Percentiles rank a stretch among this genome's conserved stretches.
These are phyloP conservation scores for Eclectus roratus DNA, from an alignment of 2,113 vertebrate species.

Conservation along the genomic window DNA sequence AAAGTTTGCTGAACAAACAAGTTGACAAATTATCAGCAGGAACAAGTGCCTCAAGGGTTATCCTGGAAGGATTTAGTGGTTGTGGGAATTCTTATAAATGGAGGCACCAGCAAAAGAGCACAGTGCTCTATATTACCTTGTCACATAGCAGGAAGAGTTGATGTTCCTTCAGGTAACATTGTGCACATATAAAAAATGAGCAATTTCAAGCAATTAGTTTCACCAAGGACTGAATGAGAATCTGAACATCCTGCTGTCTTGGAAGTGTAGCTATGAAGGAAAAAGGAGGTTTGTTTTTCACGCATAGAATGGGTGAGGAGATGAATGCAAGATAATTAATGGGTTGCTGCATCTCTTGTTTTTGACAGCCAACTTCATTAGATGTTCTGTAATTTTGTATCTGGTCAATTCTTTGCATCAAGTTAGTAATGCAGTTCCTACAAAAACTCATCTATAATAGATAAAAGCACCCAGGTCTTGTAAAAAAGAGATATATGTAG, in stretches of 20 bases:
- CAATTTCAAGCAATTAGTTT: conserved; percentile 12
- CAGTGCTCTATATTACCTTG: background rate
- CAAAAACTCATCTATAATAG: background rate
- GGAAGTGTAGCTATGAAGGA: background rate
- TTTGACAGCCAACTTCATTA: background rate
- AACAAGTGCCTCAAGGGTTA: background rate
- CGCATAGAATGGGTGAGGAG: background rate
- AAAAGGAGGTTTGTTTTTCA: background rate
- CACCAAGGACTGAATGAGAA: background rate
- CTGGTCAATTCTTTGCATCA: background rate
- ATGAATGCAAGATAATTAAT: background rate
- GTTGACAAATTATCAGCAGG: background rate
- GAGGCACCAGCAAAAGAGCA: background rate
- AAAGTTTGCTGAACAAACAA: background rate
- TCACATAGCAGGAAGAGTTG: background rate
- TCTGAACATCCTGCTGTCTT: background rate
- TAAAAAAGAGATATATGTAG: background rate
- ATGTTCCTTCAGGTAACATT: conserved; percentile 20
- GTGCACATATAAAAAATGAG: conserved; percentile 9
- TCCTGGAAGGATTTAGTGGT: background rate
- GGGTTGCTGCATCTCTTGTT: background rate
- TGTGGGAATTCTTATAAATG: conserved; percentile 13
- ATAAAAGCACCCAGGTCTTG: background rate
- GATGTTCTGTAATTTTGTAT: background rate
- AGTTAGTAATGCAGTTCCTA: background rate